Conservation (phyloP, 2,888 invertebrate species). For the Tinea trinotella region DNA sequence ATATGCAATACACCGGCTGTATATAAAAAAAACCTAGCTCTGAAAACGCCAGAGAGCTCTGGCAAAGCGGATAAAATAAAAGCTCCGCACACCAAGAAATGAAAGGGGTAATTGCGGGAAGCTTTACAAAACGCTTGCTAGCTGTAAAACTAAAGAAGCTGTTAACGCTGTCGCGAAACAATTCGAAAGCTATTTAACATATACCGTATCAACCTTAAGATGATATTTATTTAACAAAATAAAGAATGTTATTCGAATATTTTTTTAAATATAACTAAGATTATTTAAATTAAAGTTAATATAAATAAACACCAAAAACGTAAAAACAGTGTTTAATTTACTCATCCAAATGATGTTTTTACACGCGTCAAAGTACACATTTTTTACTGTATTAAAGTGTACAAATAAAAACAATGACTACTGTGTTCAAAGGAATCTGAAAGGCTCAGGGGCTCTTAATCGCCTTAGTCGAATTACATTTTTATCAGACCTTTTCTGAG, state of each 20-base stretch:
- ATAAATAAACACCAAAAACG: too few species aligned
- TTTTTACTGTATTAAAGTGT: too few species aligned
- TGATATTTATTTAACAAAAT: constrained; percentile 8
- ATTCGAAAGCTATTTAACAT: constrained; percentile 36
- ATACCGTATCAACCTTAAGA: constrained; percentile 19
- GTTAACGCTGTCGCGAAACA: constrained; percentile 41
- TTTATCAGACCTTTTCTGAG: neutral
- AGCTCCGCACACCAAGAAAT: constrained; percentile 44
- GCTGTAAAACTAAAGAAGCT: constrained; percentile 54
- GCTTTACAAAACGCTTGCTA: constrained; percentile 44
- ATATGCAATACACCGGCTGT: constrained; percentile 34
- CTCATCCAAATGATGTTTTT: too few species aligned
- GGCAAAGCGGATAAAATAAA: constrained; percentile 50
- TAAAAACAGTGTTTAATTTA: too few species aligned
- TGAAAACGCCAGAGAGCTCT: constrained; percentile 17
- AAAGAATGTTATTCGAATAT: too few species aligned
- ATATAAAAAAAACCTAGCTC: constrained; percentile 33
- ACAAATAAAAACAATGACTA: too few species aligned
- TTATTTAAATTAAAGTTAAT: too few species aligned
- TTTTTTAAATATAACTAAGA: too few species aligned
- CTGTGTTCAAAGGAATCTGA: neutral
- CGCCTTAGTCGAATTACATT: neutral
- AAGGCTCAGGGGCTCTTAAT: neutral
- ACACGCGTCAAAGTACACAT: too few species aligned
- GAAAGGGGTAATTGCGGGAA: constrained; percentile 57